A percentile compares a stretch with the other conserved stretches of the same genome.
Evolutionary conservation across 2,888 invertebrate species (phyloP).

Genomic region (Notocelia uddmanniana): DNA sequence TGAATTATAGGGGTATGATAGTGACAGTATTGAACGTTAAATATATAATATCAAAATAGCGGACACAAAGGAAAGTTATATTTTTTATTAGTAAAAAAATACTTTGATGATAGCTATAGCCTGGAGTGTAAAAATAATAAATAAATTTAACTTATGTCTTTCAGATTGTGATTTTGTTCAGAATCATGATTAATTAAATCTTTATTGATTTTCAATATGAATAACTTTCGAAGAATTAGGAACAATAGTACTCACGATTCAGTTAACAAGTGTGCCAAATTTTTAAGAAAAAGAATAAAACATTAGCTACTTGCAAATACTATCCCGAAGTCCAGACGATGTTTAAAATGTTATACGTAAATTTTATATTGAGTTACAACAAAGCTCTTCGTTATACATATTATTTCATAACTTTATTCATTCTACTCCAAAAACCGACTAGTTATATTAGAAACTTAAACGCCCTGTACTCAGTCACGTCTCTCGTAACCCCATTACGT

Average conservation of each 20-base stretch:
- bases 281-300: too few species aligned
- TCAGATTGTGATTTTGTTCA: too few species aligned
- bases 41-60: not conserved
- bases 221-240: too few species aligned
- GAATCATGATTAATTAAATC: too few species aligned
- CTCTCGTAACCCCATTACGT: conserved; percentile 33
- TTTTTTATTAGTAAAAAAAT: not conserved
- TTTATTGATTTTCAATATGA: too few species aligned
- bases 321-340: too few species aligned
- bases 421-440: not conserved
- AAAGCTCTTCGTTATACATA: not conserved
- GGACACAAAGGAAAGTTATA: not conserved
- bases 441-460: conserved; percentile 27
- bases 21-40: not conserved
- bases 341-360: not conserved
- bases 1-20: not conserved
- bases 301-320: too few species aligned
- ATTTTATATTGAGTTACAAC: not conserved
- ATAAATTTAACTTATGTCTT: too few species aligned
- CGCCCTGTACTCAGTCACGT: conserved; percentile 30
- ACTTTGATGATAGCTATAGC: too few species aligned
- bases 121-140: too few species aligned
- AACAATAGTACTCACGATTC: too few species aligned
- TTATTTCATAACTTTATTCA: conserved; percentile 13
- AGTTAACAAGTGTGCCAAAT: too few species aligned